Percentiles rank a stretch among this genome's conserved stretches.
phyloP scores from a whole-genome alignment of 30 jellyfish, hydroid and myxozoan genomes.

The Aurelia sp. region DNA sequence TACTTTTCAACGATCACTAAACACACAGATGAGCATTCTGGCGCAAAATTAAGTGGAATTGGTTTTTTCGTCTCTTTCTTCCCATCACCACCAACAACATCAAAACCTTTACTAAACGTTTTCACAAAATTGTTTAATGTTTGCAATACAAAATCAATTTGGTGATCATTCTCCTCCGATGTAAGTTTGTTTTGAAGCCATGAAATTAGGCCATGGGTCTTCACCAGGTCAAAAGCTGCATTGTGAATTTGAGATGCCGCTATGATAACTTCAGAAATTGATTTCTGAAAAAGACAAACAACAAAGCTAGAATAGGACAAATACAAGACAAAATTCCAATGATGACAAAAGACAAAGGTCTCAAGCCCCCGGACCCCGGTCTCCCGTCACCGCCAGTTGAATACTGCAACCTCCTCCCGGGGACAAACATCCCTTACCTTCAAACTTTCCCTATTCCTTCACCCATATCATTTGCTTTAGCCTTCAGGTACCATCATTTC shows the following conservation, averaged over 20 bases:
- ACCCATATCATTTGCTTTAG: too few species aligned
- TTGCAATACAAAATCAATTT: slow-evolving; percentile 1
- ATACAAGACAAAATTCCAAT: background rate
- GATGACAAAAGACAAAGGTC: too few species aligned
- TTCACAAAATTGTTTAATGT: slow-evolving; percentile 10
- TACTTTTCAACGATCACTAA: background rate
- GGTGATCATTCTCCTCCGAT: background rate
- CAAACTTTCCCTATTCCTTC: too few species aligned
- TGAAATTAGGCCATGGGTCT: slow-evolving; percentile 75
- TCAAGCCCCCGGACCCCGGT: too few species aligned
- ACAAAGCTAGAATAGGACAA: background rate
- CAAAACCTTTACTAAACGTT: slow-evolving; percentile 43
- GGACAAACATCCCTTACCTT: too few species aligned
- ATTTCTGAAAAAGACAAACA: slow-evolving; percentile 45
- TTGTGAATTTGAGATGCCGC: slow-evolving; percentile 76
- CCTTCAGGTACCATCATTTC: too few species aligned
- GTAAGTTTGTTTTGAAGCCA: slow-evolving; percentile 63
- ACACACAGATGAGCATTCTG: slow-evolving; percentile 47
- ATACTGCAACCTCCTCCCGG: too few species aligned
- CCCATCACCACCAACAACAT: slow-evolving; percentile 16
- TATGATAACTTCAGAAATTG: slow-evolving; percentile 46
- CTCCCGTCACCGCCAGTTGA: too few species aligned
- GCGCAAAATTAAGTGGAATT: slow-evolving; percentile 10
- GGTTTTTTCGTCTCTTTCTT: slow-evolving; percentile 45
- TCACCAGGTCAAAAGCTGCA: slow-evolving; percentile 93